Conservation (phyloP, 2,113 vertebrate genomes). For the Ranitomeya variabilis region DNA sequence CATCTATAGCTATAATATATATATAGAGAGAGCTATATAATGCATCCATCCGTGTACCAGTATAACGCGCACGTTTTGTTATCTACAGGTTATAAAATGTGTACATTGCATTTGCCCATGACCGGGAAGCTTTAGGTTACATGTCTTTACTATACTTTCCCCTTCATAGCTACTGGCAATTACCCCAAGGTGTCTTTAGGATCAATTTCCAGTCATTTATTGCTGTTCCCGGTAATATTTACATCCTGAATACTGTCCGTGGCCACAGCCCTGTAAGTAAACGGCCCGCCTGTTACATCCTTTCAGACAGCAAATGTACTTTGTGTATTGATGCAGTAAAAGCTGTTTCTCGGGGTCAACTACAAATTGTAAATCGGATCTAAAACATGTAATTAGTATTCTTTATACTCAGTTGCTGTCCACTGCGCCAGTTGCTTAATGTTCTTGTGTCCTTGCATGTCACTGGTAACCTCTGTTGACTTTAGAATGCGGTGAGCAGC, state of each 20-base stretch:
- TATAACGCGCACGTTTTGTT: too few species aligned
- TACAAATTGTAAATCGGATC: slow-evolving; percentile 33
- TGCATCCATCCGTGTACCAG: too few species aligned
- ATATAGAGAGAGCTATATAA: too few species aligned
- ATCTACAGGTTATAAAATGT: too few species aligned
- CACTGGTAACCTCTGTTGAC: not conserved
- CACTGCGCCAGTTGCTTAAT: too few species aligned
- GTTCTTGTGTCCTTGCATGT: not conserved
- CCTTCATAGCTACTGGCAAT: not conserved
- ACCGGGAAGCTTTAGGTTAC: not conserved
- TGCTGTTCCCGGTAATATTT: slow-evolving; percentile 44
- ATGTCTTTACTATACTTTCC: not conserved
- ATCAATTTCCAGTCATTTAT: slow-evolving; percentile 13
- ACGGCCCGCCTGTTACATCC: slow-evolving; percentile 40
- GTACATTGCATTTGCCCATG: not conserved
- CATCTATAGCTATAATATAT: too few species aligned
- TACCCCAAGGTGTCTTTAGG: not conserved
- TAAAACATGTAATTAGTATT: not conserved
- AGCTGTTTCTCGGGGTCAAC: not conserved
- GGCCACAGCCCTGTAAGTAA: slow-evolving; percentile 56
- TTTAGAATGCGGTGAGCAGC: not conserved
- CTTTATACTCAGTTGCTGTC: not conserved
- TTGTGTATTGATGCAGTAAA: slow-evolving; percentile 42
- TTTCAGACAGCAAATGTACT: slow-evolving; percentile 29
- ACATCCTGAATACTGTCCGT: slow-evolving; percentile 31